Evolutionary conservation across 2,113 vertebrate genomes (phyloP).

Genomic region (Serinus canaria): DNA sequence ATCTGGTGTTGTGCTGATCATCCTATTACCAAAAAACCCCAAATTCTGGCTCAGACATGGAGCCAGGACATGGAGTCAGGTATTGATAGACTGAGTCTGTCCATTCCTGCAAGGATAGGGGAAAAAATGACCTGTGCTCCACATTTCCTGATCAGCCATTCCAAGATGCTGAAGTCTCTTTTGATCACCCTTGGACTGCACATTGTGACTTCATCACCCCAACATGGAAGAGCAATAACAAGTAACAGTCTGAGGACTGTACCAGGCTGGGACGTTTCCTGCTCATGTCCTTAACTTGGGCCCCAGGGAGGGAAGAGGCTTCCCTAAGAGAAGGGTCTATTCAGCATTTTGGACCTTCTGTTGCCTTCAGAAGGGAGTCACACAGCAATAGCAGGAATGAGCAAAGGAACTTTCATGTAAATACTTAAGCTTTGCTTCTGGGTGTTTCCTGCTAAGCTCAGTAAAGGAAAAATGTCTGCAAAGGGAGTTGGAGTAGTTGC

Average conservation of each 20-base stretch:
- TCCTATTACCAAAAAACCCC: not conserved
- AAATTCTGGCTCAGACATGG: not conserved
- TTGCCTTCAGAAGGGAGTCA: not conserved
- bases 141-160: not conserved
- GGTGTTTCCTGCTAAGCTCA: not conserved
- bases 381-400: not conserved
- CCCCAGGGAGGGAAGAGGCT: not conserved
- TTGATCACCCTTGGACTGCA: not conserved
- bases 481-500: not conserved
- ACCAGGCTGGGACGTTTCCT: not conserved
- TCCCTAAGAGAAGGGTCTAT: not conserved
- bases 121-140: not conserved
- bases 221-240: accelerated
- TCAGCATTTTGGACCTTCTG: not conserved
- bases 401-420: not conserved
- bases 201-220: not conserved
- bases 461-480: not conserved
- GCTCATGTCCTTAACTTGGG: not conserved
- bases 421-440: not conserved
- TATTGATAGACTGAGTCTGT: not conserved
- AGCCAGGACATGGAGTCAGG: too few species aligned
- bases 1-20: not conserved
- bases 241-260: accelerated
- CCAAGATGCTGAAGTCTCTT: not conserved
- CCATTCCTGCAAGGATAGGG: not conserved